Base-by-base conservation (phyloP, 2,113 vertebrate genomes). In the Meleagris gallopavo region DNA sequence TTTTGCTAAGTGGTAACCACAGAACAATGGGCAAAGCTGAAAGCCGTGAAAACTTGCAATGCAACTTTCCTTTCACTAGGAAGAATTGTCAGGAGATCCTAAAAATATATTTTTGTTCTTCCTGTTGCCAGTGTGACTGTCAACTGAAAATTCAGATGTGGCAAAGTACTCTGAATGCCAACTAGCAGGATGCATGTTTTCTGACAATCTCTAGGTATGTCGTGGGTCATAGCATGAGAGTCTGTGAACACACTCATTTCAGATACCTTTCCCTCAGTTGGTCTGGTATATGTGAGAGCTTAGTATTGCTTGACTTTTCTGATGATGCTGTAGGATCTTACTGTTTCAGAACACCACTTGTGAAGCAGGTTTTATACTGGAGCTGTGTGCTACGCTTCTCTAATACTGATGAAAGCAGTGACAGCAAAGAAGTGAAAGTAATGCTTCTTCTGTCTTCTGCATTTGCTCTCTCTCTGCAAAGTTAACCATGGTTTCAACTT, bases 181-280 rank as follows among this genome's bases (percentile, higher is more conserved):
- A 60, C 89, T 94, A 89, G 88, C 58, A 94, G 81, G 91, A 54
- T 76, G 80, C 48, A n/a, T 54, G 43, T 94, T 93, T 96, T 88
- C 85, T 62, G 74, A 27, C 84, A 88, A 32, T 96, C 81, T 90
- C 72, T 91, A 86, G 78, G 73, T 91, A 94, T 96, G 76, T 80
- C 70, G 84, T 72, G 48, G 66, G 93, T 89, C 90, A 58, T 58
- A 95, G 57, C 30, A 78, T 80, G 67, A 85, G 81, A 93, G 52
- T 86, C 96, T 96, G 81, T 89, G 73, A 64, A 30, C 55, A 67
- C 75, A 79, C 76, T 91, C 79, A 74, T 78, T 95, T 92, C 24
- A 75, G 91, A 86, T 90, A 52, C 41, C 88, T 94, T 48, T 80
- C 24, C 93, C 96, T 84, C 91, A 96, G 90, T 93, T 94, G 83